A percentile compares a stretch with the other conserved stretches of the same genome.
These are phyloP conservation scores for Muscicapa adusta DNA, from an alignment of 2,113 vertebrate species.

Conservation along the genomic window DNA sequence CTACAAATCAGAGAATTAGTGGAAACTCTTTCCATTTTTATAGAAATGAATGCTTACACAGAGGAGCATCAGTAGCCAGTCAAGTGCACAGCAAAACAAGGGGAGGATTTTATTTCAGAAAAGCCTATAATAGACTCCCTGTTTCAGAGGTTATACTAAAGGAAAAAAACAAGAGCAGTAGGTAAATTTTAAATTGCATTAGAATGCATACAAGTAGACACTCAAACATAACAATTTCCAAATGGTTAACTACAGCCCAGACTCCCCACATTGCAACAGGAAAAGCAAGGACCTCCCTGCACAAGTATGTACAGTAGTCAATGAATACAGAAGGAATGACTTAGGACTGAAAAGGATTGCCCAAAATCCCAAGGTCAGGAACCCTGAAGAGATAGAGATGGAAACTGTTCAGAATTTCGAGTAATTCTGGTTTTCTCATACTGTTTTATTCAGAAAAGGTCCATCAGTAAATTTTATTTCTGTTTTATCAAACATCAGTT, in stretches of 20 bases:
- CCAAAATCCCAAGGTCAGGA: neutral
- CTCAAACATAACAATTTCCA: neutral
- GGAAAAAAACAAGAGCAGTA: neutral
- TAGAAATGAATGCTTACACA: neutral
- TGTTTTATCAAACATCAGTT: neutral
- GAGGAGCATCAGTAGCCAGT: neutral
- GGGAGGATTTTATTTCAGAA: neutral
- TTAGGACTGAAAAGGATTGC: neutral
- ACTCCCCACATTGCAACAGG: no score
- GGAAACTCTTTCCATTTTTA: neutral
- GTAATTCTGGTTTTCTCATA: neutral
- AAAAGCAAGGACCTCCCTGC: neutral
- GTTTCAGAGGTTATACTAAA: neutral
- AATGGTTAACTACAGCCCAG: neutral
- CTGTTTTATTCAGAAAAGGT: neutral
- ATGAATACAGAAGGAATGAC: neutral
- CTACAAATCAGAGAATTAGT: neutral
- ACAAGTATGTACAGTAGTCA: neutral
- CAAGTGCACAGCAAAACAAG: neutral
- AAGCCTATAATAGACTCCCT: neutral
- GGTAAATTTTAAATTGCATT: neutral
- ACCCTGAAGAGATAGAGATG: neutral
- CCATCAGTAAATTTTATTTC: neutral
- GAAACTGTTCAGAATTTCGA: neutral
- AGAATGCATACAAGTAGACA: neutral